Percentiles rank a stretch among this genome's conserved stretches.
phyloP scores from a whole-genome alignment of 2,113 vertebrate genomes.

The human region DNA sequence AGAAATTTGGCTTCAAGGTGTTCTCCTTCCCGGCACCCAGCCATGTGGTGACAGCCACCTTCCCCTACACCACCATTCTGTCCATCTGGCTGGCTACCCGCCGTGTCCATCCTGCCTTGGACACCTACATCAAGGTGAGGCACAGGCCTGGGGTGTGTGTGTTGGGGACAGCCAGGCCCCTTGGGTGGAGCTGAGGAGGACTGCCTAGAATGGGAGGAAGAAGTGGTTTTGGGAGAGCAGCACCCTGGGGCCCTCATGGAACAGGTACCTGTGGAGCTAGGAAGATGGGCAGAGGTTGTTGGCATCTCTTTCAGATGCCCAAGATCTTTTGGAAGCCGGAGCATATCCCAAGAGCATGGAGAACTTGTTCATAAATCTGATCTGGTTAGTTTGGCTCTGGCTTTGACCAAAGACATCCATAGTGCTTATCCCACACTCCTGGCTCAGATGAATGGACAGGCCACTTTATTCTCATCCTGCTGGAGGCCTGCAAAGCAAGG shows the following conservation, averaged over 20 bases:
- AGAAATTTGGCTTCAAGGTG: constrained; percentile 93
- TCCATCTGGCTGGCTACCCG: constrained; percentile 89
- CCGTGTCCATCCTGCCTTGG: constrained; percentile 90
- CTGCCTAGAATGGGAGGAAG: neutral
- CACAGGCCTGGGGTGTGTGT: neutral
- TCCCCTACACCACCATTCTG: constrained; percentile 88
- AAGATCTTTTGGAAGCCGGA: neutral
- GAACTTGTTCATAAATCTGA: neutral
- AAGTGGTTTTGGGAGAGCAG: neutral
- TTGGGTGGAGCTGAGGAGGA: neutral
- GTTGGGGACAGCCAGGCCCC: neutral
- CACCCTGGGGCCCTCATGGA: too few relatives aligned
- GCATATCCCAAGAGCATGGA: neutral
- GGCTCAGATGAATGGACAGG: neutral
- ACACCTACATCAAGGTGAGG: constrained; percentile 93
- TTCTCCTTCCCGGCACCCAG: constrained; percentile 93
- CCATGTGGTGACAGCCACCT: constrained; percentile 91
- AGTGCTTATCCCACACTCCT: neutral
- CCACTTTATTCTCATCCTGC: neutral
- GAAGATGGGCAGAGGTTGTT: neutral
- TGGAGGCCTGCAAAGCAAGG: neutral
- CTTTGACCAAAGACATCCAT: neutral
- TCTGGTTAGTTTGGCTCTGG: neutral
- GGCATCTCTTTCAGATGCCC: neutral
- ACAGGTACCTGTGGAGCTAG: neutral